phyloP scores from a whole-genome alignment of 2,113 vertebrate genomes.

The Damaliscus lunatus region DNA sequence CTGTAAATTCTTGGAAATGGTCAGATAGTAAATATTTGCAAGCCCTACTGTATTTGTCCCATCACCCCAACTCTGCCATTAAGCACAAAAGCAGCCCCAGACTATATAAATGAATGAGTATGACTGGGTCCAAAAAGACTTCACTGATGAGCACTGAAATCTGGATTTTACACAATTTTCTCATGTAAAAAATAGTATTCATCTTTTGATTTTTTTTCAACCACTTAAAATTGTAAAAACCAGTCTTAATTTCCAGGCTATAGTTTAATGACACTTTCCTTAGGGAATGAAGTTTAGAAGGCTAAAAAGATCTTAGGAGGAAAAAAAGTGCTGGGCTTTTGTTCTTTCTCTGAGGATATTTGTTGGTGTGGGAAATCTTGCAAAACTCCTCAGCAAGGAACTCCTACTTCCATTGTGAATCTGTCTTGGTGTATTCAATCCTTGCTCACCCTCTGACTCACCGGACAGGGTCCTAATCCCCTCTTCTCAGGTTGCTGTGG shows the following conservation, averaged over 20 bases:
- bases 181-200: not conserved
- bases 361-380: not conserved
- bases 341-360: not conserved
- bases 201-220: not conserved
- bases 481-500: not conserved
- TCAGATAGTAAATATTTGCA: not conserved
- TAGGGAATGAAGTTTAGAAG: not conserved
- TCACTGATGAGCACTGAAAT: not conserved
- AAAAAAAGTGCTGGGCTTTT: not conserved
- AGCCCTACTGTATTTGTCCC: not conserved
- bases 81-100: not conserved
- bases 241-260: not conserved
- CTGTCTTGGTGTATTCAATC: not conserved
- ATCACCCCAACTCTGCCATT: not conserved
- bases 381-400: not conserved
- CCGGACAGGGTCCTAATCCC: not conserved
- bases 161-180: not conserved
- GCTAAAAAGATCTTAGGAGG: not conserved
- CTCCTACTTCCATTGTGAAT: not conserved
- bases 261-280: not conserved
- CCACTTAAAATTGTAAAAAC: constrained; percentile 6
- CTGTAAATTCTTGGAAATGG: not conserved
- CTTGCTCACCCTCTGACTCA: not conserved
- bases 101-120: not conserved
- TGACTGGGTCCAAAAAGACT: not conserved